Conservation (phyloP, 2,113 vertebrate species). For the Sialia sialis region DNA sequence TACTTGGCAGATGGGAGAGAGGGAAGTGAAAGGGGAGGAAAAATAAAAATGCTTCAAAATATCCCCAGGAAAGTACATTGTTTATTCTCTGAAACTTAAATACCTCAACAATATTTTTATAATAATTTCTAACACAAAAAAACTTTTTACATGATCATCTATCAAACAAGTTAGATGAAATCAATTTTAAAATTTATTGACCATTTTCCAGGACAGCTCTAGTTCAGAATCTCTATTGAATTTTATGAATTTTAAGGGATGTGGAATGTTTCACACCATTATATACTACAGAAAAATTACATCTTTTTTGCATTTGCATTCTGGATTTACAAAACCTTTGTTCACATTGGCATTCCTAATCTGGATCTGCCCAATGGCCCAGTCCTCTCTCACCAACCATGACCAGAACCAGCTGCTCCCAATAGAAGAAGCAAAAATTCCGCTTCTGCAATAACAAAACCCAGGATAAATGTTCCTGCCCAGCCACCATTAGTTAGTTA, state of each 20-base stretch:
- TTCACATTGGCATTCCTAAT: background rate
- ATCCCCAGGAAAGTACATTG: background rate
- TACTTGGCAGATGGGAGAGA: background rate
- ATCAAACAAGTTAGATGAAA: background rate
- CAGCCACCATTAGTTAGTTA: conserved; percentile 23
- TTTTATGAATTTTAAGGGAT: background rate
- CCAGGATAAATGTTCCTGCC: background rate
- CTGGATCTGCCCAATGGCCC: background rate
- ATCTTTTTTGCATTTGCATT: background rate
- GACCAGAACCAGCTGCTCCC: background rate
- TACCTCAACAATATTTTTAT: background rate
- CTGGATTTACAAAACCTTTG: background rate
- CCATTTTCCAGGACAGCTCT: background rate
- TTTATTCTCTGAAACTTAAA: background rate
- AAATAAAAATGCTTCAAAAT: background rate
- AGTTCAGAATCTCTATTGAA: background rate
- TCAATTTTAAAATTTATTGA: background rate
- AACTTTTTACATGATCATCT: background rate
- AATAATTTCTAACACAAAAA: background rate
- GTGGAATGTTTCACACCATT: background rate
- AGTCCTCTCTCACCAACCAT: background rate
- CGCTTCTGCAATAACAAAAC: background rate
- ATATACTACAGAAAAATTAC: background rate
- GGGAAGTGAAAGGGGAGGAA: background rate
- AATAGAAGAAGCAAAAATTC: background rate